Evolutionary conservation across 2,113 vertebrate species (phyloP), one percentile per base, ranked within the genome.

Genomic region (Chloebia gouldiae): DNA sequence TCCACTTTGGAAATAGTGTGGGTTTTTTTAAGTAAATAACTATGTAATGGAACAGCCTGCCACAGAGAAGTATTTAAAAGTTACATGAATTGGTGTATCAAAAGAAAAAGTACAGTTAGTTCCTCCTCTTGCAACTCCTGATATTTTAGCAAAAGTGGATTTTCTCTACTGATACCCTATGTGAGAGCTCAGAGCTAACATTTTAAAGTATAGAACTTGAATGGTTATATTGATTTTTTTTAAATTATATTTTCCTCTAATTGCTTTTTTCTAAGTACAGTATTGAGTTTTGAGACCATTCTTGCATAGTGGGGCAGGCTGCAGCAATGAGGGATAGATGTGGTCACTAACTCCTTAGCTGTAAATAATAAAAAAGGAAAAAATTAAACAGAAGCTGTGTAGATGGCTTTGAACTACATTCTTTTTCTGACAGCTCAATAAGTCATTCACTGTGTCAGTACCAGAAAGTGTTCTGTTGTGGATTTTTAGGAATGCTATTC

Each of bases 21-120:
- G n/a, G 30, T 97, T 92, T 56, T 95, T 93, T n/a, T 68, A 79
- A 93, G 78, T 81, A 91, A 90, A 82, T 66, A 88, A 65, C 57
- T 91, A 10, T 59, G 61, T 77, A 86, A 93, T n/a, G 81, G 59
- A 92, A 50, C 64, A 92, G 59, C 35, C 78, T 95, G 76, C 69
- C 83, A 83, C 8, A 54, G 68, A 61, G 40, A 88, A 60, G 90
- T 44, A 54, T 66, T 75, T 83, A 72, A 78, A 93, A 93, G 45
- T 54, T 81, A 39, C 19, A 12, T 10, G 16, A 53, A 44, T 15
- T 35, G 22, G 6, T 65, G 18, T 56, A 68, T 92, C 50, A 59
- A 69, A 81, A 95, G 53, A 79, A 75, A 88, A 49, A 64, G 56
- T 42, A 33, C 37, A 39, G 28, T 31, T 59, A 24, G 44, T 61